These are phyloP conservation scores for Manacus vitellinus DNA, from an alignment of 2,113 vertebrate species.

Conservation along the genomic window DNA sequence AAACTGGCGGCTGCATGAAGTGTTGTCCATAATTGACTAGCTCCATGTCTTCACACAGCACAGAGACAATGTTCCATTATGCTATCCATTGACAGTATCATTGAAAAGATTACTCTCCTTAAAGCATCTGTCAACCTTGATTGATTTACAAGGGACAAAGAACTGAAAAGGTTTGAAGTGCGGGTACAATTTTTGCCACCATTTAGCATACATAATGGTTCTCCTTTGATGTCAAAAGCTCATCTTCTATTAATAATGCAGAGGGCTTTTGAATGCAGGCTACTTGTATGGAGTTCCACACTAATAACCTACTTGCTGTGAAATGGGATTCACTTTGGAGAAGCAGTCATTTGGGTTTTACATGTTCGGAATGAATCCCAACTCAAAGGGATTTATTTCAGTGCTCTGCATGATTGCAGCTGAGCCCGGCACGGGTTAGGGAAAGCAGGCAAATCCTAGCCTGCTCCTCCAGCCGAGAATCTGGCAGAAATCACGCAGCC, in stretches of 20 bases:
- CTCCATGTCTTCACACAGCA: constrained; percentile 75
- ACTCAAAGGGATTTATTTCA: constrained; percentile 73
- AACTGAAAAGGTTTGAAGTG: constrained; percentile 73
- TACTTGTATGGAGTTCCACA: constrained; percentile 67
- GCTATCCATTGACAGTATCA: constrained; percentile 76
- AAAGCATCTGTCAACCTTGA: constrained; percentile 77
- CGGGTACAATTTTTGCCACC: constrained; percentile 69
- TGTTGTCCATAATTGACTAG: constrained; percentile 78
- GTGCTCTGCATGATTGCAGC: constrained; percentile 44
- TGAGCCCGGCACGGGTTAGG: constrained; percentile 50
- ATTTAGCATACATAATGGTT: constrained; percentile 74
- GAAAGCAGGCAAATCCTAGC: constrained; percentile 33
- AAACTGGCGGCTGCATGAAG: constrained; percentile 69
- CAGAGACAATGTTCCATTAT: constrained; percentile 79
- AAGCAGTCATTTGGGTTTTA: constrained; percentile 74
- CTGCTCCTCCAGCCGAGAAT: constrained; percentile 46
- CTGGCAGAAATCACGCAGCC: constrained; percentile 57
- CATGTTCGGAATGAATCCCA: constrained; percentile 60
- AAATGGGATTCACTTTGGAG: constrained; percentile 75
- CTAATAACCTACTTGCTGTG: constrained; percentile 74
- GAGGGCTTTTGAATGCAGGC: constrained; percentile 70
- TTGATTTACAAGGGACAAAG: constrained; percentile 77
- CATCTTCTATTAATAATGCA: constrained; percentile 76
- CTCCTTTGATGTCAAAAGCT: constrained; percentile 73
- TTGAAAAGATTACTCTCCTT: constrained; percentile 79